Evolutionary conservation across 2,797 vertebrate genomes (phyloP), one percentile per base, ranked within the genome.

Genomic region (Adrianichthys oophorus): DNA sequence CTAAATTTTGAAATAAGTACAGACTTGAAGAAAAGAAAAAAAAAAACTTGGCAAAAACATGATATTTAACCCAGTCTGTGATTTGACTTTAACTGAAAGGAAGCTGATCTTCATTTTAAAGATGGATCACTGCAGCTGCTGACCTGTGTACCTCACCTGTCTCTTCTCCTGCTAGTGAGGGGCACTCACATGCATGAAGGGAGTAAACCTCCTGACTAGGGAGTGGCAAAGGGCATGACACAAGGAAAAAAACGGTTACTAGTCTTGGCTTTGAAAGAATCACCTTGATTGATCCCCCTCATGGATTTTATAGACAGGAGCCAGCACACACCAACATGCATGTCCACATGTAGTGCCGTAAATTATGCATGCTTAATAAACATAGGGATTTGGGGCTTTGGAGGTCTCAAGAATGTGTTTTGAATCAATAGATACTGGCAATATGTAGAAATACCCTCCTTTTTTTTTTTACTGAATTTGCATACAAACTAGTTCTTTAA

Each of bases 351-450:
- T 56, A 70, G 57, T 63, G 51, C 63, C 8, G 32, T 37, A 37
- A 37, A 54, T 62, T 59, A 54, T 54, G 60, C 70, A 71, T 74
- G 56, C 62, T 64, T 62, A 72, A 70, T 79, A 77, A 87, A 89
- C 80, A 67, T 51, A 46, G 48, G 65, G 64, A 63, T 83, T 83
- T 68, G 80, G 77, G 85, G 68, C 67, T 76, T 10, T 52, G 46
- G 58, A 56, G 75, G 70, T 79, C 65, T 78, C 77, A 74, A 62
- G 48, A 40, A 45, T 78, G 68, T 70, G 56, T 51, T 68, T 66
- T 50, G 54, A 66, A 86, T 91, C 85, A 80, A 87, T 87, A 59
- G 56, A 64, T 51, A 80, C 68, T 68, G 82, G 69, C 70, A 59
- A 59, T 79, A 87, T 87, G 64, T 85, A 74, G 59, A 76, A 79